A percentile compares a stretch with the other conserved stretches of the same genome.
phyloP scores from a whole-genome alignment of 2,113 vertebrate genomes.

The Megaceryle torquata region DNA sequence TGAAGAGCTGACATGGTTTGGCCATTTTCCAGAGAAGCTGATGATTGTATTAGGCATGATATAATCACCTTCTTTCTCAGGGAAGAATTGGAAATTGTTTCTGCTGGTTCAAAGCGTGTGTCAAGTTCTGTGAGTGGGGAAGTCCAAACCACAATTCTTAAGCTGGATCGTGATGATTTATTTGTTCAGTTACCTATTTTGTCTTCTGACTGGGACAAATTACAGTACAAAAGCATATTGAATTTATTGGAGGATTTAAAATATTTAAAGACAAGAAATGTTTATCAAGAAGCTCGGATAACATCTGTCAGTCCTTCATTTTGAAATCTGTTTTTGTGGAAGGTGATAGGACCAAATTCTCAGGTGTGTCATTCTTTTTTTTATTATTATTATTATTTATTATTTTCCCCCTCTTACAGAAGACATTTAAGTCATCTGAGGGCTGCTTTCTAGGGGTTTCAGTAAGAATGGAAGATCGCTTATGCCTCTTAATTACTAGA shows the following conservation, averaged over 20 bases:
- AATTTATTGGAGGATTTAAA: background rate
- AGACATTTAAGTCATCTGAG: background rate
- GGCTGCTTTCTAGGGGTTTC: background rate
- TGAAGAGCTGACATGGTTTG: background rate
- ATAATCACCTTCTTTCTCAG: background rate
- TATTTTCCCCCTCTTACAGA: background rate
- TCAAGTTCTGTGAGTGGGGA: fast-evolving
- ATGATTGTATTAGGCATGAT: background rate
- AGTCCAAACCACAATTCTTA: fast-evolving
- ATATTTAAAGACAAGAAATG: background rate
- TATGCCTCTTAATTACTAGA: background rate
- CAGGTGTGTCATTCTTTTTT: background rate
- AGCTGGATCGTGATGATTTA: background rate
- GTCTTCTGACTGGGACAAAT: background rate
- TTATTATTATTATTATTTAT: no score
- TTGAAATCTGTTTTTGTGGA: background rate
- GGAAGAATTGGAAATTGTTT: background rate
- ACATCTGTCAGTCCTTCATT: background rate
- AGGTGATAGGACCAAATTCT: background rate
- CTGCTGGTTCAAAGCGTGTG: background rate
- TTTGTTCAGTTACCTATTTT: background rate
- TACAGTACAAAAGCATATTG: background rate
- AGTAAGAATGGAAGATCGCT: background rate
- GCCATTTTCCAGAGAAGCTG: background rate
- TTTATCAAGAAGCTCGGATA: background rate